Evolutionary conservation across 1,140 invertebrate genomes (phyloP), one percentile per base, ranked within the genome.

Genomic region (Drosophila bocki): DNA sequence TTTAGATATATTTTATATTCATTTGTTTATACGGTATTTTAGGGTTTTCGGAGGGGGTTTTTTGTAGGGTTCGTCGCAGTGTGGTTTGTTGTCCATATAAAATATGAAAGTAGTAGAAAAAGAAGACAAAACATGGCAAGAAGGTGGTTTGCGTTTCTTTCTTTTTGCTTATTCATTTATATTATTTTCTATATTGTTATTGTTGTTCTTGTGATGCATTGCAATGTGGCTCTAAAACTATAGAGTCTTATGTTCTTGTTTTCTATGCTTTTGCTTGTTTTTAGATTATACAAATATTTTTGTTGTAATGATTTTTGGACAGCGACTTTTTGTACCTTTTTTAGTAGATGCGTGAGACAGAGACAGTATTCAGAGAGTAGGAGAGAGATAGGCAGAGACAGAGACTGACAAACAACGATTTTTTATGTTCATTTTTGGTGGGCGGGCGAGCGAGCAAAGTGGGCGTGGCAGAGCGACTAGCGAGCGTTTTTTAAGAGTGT

Each of bases 271-370:
- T 63, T 41, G 32, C 32, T 57, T 72, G 41, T 42, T 59, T 75
- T 29, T 80, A 62, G 29, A 50, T 77, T 59, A 39, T 39, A 45
- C 15, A 11, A 22, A 8, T 62, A 44, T 71, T 22, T 39, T 64
- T 78, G 41, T 33, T 60, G 50, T 39, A 35, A 78, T 71, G 76
- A 64, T 62, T 84, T 35, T 80, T 57, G 83, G 75, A 79, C 79
- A 78, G 85, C 84, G 81, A 88, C 84, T 29, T 71, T 39, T 58
- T 78, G 68, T 11, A 87, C 84, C 63, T 84, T 88, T 80, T 85
- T 88, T 88, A 88, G 84, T 88, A 84, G 69, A 90, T 88, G 85
- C 80, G 82, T 78, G 74, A 69, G 63, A 77, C 54, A 60, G 78
- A 69, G 37, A 60, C 70, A 69, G 32, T 65, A 17, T 76, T 76